These are phyloP conservation scores for Zaprionus bogoriensis DNA, from an alignment of 2,888 invertebrate genomes.

Conservation along the genomic window DNA sequence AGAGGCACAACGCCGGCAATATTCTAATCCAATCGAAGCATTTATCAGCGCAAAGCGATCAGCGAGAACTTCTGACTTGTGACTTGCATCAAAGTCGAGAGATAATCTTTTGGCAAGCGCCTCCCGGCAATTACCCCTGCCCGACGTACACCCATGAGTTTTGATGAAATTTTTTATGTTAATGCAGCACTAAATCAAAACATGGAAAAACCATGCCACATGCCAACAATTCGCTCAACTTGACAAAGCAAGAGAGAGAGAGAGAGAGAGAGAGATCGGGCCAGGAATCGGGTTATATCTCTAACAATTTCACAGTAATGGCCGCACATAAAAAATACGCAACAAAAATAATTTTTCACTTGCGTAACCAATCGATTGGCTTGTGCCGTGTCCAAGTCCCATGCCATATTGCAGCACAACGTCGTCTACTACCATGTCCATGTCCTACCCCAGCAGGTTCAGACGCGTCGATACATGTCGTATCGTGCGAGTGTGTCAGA, in stretches of 20 bases:
- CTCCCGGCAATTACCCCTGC: slow-evolving; percentile 46
- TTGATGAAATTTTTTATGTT: slow-evolving; percentile 68
- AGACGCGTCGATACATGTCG: neutral
- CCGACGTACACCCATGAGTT: slow-evolving; percentile 39
- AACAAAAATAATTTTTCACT: slow-evolving; percentile 77
- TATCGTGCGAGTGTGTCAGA: slow-evolving; percentile 69
- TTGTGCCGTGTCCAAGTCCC: slow-evolving; percentile 51
- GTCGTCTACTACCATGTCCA: too few species aligned
- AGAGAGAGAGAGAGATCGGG: neutral
- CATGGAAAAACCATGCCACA: slow-evolving; percentile 37
- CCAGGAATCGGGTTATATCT: slow-evolving; percentile 34
- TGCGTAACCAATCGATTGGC: slow-evolving; percentile 77
- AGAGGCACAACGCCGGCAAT: slow-evolving; percentile 52
- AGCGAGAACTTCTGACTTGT: slow-evolving; percentile 74
- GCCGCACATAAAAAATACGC: slow-evolving; percentile 68
- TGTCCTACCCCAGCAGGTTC: slow-evolving; percentile 4
- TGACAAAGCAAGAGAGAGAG: slow-evolving; percentile 45
- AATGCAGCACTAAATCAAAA: slow-evolving; percentile 76
- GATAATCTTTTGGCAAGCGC: slow-evolving; percentile 12
- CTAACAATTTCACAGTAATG: slow-evolving; percentile 71
- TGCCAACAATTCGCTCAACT: slow-evolving; percentile 71
- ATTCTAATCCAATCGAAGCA: slow-evolving; percentile 75
- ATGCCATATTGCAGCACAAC: slow-evolving; percentile 41
- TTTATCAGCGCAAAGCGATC: slow-evolving; percentile 73
- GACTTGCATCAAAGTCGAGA: slow-evolving; percentile 73